These are phyloP conservation scores for Zaprionus ghesquierei DNA, from an alignment of 1,140 invertebrate species.

Conservation along the genomic window DNA sequence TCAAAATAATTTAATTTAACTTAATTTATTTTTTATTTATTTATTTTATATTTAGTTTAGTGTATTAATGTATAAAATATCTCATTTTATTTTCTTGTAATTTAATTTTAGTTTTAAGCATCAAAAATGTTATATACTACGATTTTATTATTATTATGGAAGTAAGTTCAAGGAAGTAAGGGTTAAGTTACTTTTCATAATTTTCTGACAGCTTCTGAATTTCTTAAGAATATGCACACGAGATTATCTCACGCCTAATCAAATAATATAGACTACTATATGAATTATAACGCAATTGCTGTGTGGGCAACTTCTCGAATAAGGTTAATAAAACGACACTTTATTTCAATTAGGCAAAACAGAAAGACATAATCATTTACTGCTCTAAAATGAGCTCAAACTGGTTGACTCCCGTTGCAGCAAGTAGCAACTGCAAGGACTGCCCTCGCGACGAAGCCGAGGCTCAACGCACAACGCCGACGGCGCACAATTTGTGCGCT, in stretches of 20 bases:
- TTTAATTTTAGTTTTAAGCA: too few species aligned
- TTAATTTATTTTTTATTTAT: too few species aligned
- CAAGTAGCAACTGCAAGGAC: background rate
- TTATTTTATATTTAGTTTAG: too few species aligned
- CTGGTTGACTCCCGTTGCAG: background rate
- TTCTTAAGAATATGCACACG: background rate
- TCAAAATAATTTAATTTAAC: too few species aligned
- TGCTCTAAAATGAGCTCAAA: background rate
- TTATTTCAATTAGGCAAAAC: background rate
- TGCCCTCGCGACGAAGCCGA: constrained; percentile 16
- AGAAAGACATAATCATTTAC: background rate
- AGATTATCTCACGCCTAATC: background rate
- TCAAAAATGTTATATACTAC: too few species aligned
- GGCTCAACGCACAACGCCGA: constrained; percentile 58
- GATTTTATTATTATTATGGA: too few species aligned
- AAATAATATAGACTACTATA: background rate
- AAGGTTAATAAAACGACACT: background rate
- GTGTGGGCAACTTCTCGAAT: too few species aligned
- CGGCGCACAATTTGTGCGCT: constrained; percentile 71
- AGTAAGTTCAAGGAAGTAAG: too few species aligned
- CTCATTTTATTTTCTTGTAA: too few species aligned
- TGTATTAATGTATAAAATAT: too few species aligned
- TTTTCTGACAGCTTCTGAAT: background rate
- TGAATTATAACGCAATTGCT: too few species aligned
- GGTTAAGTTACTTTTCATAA: too few species aligned